Conservation (phyloP, 2,113 vertebrate genomes). For the Ardeotis arabs region DNA sequence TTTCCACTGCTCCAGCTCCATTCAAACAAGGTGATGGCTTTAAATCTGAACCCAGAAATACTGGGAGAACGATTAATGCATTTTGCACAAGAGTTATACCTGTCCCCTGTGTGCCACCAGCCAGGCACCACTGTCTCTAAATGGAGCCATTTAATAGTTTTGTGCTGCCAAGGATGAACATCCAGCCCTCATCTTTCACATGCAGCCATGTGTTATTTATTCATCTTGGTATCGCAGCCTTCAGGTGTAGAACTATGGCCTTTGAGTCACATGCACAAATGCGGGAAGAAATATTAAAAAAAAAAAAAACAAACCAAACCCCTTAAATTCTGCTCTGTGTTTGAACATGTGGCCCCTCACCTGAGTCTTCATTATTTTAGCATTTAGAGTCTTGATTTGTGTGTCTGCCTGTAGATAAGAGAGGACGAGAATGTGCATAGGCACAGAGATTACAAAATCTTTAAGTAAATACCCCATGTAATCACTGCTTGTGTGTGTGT, state of each 20-base stretch:
- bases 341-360: not conserved
- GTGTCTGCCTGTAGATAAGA: not conserved
- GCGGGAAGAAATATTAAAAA: not conserved
- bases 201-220: accelerated
- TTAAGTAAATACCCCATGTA: not conserved
- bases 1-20: not conserved
- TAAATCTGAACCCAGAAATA: not conserved
- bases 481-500: not conserved
- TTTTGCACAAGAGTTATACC: not conserved
- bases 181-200: not conserved
- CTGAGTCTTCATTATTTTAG: accelerated
- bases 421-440: not conserved
- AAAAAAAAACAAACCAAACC: no score
- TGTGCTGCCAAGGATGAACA: not conserved
- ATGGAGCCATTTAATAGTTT: accelerated
- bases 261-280: accelerated
- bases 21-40: not conserved
- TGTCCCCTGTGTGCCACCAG: not conserved
- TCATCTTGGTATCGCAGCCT: not conserved
- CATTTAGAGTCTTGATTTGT: not conserved
- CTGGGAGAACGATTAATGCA: accelerated
- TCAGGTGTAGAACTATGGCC: not conserved
- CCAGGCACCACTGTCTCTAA: not conserved
- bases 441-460: not conserved
- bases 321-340: not conserved